A percentile compares a stretch with the other conserved stretches of the same genome.
These are phyloP conservation scores for Channallabes apus DNA, from an alignment of 2,797 vertebrate species.

Conservation along the genomic window DNA sequence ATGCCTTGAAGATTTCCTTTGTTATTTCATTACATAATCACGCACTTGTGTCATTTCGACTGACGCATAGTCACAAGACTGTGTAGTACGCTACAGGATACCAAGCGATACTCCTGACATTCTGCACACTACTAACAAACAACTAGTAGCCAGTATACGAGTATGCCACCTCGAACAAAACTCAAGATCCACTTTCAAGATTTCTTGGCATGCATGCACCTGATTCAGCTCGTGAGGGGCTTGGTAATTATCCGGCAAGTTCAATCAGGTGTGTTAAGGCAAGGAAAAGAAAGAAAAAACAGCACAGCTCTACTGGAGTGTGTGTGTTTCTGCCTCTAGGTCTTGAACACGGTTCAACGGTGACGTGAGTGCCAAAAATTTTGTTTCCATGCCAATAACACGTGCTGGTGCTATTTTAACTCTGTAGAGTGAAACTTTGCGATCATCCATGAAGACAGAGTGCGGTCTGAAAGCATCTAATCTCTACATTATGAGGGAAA, in stretches of 20 bases:
- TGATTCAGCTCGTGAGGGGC: conserved; percentile 22
- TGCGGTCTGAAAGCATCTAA: background rate
- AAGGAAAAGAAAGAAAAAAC: conserved; percentile 7
- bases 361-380: conserved; percentile 24
- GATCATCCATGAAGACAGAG: background rate
- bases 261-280: conserved; percentile 39
- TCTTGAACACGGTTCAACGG: conserved; percentile 17
- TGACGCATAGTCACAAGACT: background rate
- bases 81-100: background rate
- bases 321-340: conserved; percentile 14
- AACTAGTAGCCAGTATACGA: background rate
- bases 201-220: conserved; percentile 34
- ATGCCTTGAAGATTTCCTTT: background rate
- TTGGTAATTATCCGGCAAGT: conserved; percentile 37
- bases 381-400: conserved; percentile 35
- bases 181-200: conserved; percentile 4
- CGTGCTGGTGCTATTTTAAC: conserved; percentile 14
- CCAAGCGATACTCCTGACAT: background rate
- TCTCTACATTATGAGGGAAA: background rate
- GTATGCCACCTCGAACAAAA: background rate
- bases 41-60: background rate
- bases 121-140: background rate
- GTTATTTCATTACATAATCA: background rate
- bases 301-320: background rate
- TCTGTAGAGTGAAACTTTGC: background rate